phyloP scores from a whole-genome alignment of 2,113 vertebrate species.

The Globicephala melas region DNA sequence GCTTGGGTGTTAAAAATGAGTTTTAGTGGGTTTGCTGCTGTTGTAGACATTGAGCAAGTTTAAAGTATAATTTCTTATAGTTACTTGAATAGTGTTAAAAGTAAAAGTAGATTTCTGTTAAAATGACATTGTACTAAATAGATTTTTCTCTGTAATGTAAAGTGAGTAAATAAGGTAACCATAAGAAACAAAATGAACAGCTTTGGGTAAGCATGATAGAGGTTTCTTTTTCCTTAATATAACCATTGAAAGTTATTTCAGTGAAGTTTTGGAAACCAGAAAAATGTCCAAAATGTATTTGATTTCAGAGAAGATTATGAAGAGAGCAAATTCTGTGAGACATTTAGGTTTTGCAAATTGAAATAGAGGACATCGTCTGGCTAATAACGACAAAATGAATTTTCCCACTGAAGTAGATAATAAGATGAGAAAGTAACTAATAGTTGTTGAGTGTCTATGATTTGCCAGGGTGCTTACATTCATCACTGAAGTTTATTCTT shows the following conservation, averaged over 20 bases:
- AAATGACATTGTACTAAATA: neutral
- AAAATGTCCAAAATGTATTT: slow-evolving; percentile 17
- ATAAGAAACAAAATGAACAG: neutral
- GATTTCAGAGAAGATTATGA: neutral
- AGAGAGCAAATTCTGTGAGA: neutral
- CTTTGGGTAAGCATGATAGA: neutral
- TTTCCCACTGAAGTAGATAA: neutral
- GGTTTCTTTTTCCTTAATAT: neutral
- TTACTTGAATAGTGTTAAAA: neutral
- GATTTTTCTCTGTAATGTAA: neutral
- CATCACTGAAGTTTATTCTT: neutral
- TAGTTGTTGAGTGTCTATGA: neutral
- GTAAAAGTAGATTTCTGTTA: neutral
- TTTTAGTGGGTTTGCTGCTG: neutral
- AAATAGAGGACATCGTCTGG: neutral
- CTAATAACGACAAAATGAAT: neutral
- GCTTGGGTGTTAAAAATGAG: neutral
- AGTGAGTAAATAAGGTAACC: slow-evolving; percentile 5
- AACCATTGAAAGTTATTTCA: neutral
- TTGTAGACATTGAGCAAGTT: neutral
- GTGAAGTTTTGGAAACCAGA: neutral
- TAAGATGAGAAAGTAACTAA: neutral
- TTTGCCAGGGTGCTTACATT: neutral
- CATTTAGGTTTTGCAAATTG: slow-evolving; percentile 2
- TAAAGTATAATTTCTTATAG: neutral